Conservation (phyloP, 2,888 invertebrate species). For the Endomychus coccineus region DNA sequence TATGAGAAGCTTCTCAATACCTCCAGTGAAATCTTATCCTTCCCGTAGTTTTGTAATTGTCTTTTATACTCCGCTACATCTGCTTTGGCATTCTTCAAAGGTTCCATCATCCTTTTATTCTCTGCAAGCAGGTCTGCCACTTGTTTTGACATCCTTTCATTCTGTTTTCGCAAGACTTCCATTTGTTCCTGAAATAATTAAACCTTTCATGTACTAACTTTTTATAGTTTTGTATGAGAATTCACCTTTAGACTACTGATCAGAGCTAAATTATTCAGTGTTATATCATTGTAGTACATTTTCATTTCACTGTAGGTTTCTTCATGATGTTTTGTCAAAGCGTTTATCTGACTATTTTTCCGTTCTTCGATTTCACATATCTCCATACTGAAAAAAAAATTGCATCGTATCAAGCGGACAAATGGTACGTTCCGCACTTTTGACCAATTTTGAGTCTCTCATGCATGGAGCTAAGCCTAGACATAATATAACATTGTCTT, state of each 20-base stretch:
- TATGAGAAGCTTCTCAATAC: no score
- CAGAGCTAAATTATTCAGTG: conserved; percentile 83
- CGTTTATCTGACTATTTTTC: conserved; percentile 80
- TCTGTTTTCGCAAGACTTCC: conserved; percentile 66
- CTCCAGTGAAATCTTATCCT: conserved; percentile 60
- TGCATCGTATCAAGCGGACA: no score
- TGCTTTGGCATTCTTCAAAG: conserved; percentile 61
- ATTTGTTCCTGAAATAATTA: conserved; percentile 55
- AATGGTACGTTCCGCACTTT: no score
- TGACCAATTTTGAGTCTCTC: no score
- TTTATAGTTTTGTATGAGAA: conserved; percentile 5
- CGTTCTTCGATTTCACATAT: conserved; percentile 84
- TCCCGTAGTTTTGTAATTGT: conserved; percentile 76
- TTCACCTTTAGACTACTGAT: conserved; percentile 78
- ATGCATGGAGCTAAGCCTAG: no score
- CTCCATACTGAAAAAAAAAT: conserved; percentile 54
- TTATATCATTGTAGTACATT: conserved; percentile 92
- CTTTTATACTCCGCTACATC: conserved; percentile 67
- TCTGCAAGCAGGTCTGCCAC: conserved; percentile 61
- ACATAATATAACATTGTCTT: no score
- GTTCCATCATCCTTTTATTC: conserved; percentile 65
- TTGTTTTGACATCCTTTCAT: conserved; percentile 68
- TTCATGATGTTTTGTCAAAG: conserved; percentile 75
- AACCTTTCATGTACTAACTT: neutral
- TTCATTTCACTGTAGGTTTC: conserved; percentile 83